Conservation (phyloP, 2,888 invertebrate genomes). For the Quadroppia sp. region DNA sequence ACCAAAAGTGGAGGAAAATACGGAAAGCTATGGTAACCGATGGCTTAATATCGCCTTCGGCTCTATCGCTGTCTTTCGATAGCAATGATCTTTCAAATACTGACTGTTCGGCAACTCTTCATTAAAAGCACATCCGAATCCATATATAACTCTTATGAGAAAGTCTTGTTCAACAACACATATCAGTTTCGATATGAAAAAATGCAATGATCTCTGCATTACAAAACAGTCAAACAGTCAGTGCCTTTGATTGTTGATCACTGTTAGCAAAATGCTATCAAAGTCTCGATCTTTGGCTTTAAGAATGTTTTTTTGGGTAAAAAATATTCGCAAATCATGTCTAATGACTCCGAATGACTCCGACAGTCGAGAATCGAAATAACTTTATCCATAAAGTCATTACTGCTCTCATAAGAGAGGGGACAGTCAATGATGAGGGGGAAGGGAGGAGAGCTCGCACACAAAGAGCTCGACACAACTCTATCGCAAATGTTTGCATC, state of each 20-base stretch:
- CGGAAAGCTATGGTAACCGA: background rate
- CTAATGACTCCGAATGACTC: conserved; percentile 22
- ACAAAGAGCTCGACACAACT: background rate
- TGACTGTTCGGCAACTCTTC: background rate
- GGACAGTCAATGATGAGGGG: background rate
- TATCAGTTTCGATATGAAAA: background rate
- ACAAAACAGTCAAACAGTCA: no score
- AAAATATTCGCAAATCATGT: conserved; percentile 28
- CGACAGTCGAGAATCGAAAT: conserved; percentile 16
- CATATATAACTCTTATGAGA: conserved; percentile 10
- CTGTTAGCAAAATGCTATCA: conserved; percentile 2
- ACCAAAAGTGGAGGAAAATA: background rate
- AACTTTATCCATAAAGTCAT: conserved; percentile 20
- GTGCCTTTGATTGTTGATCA: conserved; percentile 6
- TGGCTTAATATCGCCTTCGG: conserved; percentile 2
- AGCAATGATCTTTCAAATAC: background rate
- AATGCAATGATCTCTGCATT: background rate
- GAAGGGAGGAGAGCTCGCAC: background rate
- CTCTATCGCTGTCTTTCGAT: background rate
- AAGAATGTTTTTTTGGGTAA: background rate
- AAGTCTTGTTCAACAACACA: background rate
- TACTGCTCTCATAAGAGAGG: background rate
- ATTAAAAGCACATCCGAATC: background rate
- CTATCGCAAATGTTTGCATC: conserved; percentile 18
- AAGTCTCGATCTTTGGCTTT: conserved; percentile 15